A percentile compares a stretch with the other conserved stretches of the same genome.
phyloP scores from a whole-genome alignment of 2,888 invertebrate species.

The Diadegma fenestrale region DNA sequence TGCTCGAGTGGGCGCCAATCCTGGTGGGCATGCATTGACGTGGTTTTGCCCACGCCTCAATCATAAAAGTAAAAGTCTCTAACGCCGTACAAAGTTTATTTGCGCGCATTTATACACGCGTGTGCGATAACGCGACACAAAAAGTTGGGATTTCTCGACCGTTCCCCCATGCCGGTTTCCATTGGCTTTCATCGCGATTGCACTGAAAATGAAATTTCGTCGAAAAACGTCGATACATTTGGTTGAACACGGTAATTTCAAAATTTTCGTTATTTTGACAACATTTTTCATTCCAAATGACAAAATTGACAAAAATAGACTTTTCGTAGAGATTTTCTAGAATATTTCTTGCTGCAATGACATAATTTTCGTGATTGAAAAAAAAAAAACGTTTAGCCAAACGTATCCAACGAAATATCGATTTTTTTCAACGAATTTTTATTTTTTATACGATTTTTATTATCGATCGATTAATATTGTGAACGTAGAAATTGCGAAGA shows the following conservation, averaged over 20 bases:
- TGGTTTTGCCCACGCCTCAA: conserved; percentile 76
- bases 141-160: conserved; percentile 34
- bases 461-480: conserved; percentile 25
- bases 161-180: conserved; percentile 23
- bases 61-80: conserved; percentile 80
- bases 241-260: too few relatives aligned
- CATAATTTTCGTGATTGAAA: too few relatives aligned
- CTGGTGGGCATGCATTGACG: conserved; percentile 75
- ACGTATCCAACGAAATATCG: too few relatives aligned
- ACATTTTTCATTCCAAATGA: too few relatives aligned
- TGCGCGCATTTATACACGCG: conserved; percentile 48
- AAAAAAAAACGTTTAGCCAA: too few relatives aligned
- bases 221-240: too few relatives aligned
- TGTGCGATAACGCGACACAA: conserved; percentile 40
- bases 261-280: too few relatives aligned
- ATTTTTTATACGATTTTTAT: too few relatives aligned
- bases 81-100: conserved; percentile 66
- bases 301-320: too few relatives aligned
- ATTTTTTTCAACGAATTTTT: conserved; percentile 3
- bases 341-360: neutral
- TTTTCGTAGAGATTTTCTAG: too few relatives aligned
- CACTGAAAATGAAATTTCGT: too few relatives aligned
- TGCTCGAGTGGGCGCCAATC: conserved; percentile 76
- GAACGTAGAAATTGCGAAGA: neutral
- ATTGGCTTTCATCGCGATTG: conserved; percentile 34